These are phyloP conservation scores for Dendrocopos noguchii DNA, from an alignment of 2,113 vertebrate genomes.

Conservation along the genomic window DNA sequence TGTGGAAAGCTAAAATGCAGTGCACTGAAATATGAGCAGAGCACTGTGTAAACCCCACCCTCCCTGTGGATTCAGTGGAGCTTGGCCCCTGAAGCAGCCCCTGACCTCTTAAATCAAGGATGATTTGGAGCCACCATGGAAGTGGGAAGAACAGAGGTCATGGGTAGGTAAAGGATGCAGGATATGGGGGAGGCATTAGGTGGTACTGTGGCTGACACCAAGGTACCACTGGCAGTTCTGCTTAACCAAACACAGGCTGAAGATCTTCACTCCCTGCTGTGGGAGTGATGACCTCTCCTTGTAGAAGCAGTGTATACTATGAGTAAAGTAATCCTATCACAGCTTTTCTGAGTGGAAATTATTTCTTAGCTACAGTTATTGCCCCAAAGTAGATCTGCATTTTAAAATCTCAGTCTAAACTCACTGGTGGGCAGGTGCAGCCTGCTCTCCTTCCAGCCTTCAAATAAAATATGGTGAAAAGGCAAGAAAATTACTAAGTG, in stretches of 20 bases:
- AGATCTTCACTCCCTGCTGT: background rate
- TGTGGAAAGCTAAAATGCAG: conserved; percentile 19
- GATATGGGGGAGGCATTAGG: background rate
- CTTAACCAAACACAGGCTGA: rapidly evolving
- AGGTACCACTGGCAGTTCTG: background rate
- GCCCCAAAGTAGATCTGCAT: background rate
- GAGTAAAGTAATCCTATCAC: background rate
- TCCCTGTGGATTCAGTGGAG: background rate
- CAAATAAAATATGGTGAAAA: background rate
- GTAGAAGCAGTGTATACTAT: background rate
- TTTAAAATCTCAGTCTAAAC: background rate
- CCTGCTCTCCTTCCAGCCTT: background rate
- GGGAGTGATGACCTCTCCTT: background rate
- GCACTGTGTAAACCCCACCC: background rate
- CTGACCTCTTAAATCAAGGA: background rate
- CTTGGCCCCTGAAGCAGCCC: background rate
- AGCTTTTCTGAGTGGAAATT: background rate
- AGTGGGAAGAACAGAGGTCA: background rate
- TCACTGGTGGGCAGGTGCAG: rapidly evolving
- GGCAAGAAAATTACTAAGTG: background rate
- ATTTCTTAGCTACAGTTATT: background rate
- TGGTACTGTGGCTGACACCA: background rate
- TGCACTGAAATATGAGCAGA: background rate
- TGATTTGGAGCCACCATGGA: background rate
- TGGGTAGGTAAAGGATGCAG: background rate